These are phyloP conservation scores for Cyclopterus lumpus DNA, from an alignment of 2,797 vertebrate species.

Conservation along the genomic window DNA sequence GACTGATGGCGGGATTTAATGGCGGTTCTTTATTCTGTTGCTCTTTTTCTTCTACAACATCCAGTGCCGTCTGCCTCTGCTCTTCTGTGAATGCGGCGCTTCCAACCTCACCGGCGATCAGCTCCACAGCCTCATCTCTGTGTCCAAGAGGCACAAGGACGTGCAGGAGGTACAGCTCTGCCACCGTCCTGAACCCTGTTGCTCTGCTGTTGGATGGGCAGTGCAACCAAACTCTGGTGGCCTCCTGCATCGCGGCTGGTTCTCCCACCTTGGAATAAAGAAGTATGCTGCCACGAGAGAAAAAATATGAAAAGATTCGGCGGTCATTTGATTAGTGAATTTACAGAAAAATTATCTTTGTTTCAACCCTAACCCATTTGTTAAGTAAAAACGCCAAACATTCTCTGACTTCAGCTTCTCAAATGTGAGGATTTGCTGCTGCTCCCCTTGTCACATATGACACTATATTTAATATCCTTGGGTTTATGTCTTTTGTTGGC, in stretches of 20 bases:
- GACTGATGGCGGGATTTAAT: constrained; percentile 7
- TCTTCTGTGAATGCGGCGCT: constrained; percentile 73
- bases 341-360: not conserved
- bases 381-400: not conserved
- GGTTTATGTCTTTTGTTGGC: not conserved
- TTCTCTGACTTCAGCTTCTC: not conserved
- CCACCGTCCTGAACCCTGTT: constrained; percentile 81
- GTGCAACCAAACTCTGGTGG: constrained; percentile 85
- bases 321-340: not conserved
- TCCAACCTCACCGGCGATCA: constrained; percentile 78
- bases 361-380: constrained; percentile 9
- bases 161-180: constrained; percentile 87
- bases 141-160: constrained; percentile 88
- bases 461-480: not conserved
- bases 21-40: constrained; percentile 8
- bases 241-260: constrained; percentile 85
- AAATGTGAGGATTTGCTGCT: not conserved
- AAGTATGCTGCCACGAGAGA: constrained; percentile 84
- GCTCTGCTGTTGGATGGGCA: constrained; percentile 74
- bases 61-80: constrained; percentile 75
- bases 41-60: constrained; percentile 72
- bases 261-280: constrained; percentile 90
- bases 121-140: constrained; percentile 82
- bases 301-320: not conserved
- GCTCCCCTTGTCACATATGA: not conserved